phyloP scores from a whole-genome alignment of 2,888 invertebrate genomes.

The Aphrophora alni region DNA sequence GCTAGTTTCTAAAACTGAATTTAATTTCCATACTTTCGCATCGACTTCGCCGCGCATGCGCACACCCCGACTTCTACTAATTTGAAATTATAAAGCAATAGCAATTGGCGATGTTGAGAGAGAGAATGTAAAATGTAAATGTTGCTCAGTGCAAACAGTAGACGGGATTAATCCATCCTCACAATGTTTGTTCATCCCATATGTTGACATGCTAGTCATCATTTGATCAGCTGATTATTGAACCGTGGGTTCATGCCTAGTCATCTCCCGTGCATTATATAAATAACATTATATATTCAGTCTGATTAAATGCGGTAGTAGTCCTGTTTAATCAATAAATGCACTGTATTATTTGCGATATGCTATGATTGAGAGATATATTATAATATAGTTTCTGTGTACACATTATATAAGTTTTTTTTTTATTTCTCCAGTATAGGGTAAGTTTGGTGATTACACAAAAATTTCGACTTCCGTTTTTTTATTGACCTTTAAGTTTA shows the following conservation, averaged over 20 bases:
- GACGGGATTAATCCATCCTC: background rate
- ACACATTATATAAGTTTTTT: too few relatives aligned
- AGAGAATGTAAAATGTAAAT: background rate
- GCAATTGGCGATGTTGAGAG: background rate
- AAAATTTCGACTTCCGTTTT: too few relatives aligned
- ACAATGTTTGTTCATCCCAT: background rate
- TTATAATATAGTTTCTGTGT: too few relatives aligned
- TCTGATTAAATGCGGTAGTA: background rate
- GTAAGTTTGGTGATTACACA: too few relatives aligned
- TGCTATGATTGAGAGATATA: too few relatives aligned
- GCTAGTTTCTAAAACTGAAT: background rate
- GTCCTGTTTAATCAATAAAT: too few relatives aligned
- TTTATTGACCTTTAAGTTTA: too few relatives aligned
- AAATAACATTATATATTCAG: slow-evolving; percentile 46
- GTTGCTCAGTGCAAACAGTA: too few relatives aligned
- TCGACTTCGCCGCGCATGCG: background rate
- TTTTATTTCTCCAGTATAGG: too few relatives aligned
- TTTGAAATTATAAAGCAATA: background rate
- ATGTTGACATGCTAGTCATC: slow-evolving; percentile 9
- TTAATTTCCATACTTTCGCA: background rate
- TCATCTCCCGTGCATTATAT: slow-evolving; percentile 41
- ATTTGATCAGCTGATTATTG: slow-evolving; percentile 1
- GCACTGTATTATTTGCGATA: background rate
- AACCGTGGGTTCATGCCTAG: slow-evolving; percentile 1
- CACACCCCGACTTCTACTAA: background rate